Evolutionary conservation across 2,797 vertebrate species (phyloP).

Genomic region (Capromys pilorides): DNA sequence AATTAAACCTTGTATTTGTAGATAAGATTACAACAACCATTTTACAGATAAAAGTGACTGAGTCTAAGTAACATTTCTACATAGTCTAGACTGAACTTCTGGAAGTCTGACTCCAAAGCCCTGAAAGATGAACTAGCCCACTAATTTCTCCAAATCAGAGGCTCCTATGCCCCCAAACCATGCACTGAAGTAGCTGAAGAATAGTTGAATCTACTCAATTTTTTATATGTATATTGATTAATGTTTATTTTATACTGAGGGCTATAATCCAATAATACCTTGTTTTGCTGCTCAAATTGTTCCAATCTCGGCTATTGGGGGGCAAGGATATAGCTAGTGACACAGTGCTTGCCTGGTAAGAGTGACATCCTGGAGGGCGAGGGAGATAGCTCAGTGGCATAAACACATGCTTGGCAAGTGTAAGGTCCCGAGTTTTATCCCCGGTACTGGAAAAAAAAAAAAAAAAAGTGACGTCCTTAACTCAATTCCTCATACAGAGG

Average conservation of each 20-base stretch:
- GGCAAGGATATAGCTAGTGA: no score
- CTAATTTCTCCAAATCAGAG: not conserved
- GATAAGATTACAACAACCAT: not conserved
- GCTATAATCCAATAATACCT: constrained; percentile 24
- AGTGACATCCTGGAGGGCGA: not conserved
- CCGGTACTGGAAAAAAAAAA: no score
- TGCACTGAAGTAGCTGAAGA: not conserved
- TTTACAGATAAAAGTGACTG: constrained; percentile 27
- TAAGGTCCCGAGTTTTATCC: no score
- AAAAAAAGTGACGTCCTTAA: no score
- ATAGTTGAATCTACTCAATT: constrained; percentile 1
- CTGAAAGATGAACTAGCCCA: not conserved
- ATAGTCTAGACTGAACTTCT: not conserved
- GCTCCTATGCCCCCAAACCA: not conserved
- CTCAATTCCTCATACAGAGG: no score
- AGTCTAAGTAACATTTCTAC: constrained; percentile 4
- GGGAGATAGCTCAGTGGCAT: no score
- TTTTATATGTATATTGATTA: not conserved
- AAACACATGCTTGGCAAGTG: no score
- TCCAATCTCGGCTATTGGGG: not conserved
- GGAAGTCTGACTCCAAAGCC: constrained; percentile 14
- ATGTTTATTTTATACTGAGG: constrained; percentile 1
- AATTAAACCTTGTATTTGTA: not conserved
- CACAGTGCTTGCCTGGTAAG: no score
- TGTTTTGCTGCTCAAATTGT: not conserved